Evolutionary conservation across 2,888 invertebrate genomes (phyloP).

Genomic region (Lordiphosa andalusiaca): DNA sequence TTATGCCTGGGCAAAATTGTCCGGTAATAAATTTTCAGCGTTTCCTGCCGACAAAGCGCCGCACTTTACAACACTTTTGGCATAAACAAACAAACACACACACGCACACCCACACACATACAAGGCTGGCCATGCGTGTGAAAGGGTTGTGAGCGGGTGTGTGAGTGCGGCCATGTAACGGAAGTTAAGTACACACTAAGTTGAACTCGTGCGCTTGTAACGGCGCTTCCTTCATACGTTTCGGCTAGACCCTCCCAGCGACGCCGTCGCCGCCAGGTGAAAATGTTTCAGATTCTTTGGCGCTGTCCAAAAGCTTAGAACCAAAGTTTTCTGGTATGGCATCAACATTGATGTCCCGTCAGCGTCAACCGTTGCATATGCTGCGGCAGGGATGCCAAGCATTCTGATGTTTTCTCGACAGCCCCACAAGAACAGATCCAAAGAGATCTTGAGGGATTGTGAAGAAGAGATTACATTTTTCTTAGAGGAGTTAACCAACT

Average conservation of each 20-base stretch:
- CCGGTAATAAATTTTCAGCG: constrained; percentile 78
- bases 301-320: constrained; percentile 71
- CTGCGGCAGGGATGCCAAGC: neutral
- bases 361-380: constrained; percentile 38
- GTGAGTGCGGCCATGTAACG: constrained; percentile 61
- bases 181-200: constrained; percentile 77
- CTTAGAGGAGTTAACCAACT: no score
- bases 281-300: constrained; percentile 50
- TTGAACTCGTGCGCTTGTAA: constrained; percentile 73
- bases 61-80: constrained; percentile 76
- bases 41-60: constrained; percentile 76
- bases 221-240: constrained; percentile 70
- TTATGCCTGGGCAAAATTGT: constrained; percentile 66
- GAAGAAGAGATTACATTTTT: no score
- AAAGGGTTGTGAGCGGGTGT: constrained; percentile 35
- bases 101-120: constrained; percentile 11
- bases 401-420: no score
- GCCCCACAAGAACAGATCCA: no score
- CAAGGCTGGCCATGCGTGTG: constrained; percentile 51
- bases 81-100: constrained; percentile 69
- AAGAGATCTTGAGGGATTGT: no score
- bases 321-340: constrained; percentile 63
- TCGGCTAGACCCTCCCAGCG: constrained; percentile 32
- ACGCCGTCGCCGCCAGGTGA: constrained; percentile 32
- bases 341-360: constrained; percentile 65